phyloP scores from a whole-genome alignment of 2,888 invertebrate species.

The Chaetogeoica ovagalla region DNA sequence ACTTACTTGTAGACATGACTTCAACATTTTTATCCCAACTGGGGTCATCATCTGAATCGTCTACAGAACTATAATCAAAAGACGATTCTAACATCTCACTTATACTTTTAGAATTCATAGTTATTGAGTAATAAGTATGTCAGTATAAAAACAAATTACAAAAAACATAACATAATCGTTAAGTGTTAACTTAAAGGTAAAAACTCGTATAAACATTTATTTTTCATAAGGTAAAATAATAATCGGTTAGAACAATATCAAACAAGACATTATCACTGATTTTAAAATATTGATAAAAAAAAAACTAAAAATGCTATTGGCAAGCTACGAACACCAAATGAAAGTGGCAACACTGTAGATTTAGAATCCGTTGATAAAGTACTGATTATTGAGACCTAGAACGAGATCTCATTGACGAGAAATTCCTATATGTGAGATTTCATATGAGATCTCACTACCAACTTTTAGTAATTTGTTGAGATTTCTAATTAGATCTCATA shows the following conservation, averaged over 20 bases:
- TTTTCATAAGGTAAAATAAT: not conserved
- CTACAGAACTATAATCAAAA: no score
- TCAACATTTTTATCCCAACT: no score
- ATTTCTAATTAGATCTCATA: conserved; percentile 1
- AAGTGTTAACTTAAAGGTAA: not conserved
- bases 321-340: not conserved
- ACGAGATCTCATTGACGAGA: not conserved
- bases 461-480: conserved; percentile 5
- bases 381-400: no score
- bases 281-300: conserved; percentile 8
- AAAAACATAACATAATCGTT: not conserved
- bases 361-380: not conserved
- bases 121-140: no score
- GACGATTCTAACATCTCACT: no score
- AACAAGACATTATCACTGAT: conserved; percentile 3
- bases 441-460: not conserved
- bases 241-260: conserved; percentile 1
- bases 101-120: no score
- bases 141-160: no score
- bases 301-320: conserved; percentile 4
- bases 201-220: not conserved
- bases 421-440: conserved; percentile 3
- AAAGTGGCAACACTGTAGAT: not conserved
- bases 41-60: no score
- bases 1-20: no score